Conservation (phyloP, 2,797 vertebrate species). For the Sebastes paucispinis region DNA sequence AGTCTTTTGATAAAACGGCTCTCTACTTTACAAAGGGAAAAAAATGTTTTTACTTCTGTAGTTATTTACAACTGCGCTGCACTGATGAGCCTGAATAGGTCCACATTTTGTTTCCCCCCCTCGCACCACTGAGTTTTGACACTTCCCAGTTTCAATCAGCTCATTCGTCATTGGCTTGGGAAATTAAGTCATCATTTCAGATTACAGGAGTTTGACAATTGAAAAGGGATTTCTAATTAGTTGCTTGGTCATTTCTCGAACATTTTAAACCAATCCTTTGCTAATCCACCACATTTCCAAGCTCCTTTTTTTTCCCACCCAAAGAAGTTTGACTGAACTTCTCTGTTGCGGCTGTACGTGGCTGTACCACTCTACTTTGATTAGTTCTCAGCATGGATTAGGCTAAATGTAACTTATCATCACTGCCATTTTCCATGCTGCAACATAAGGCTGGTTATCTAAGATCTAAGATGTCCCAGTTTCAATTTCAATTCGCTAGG, state of each 20-base stretch:
- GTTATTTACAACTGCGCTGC: slow-evolving; percentile 6
- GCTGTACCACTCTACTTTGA: slow-evolving; percentile 13
- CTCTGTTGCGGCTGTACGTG: slow-evolving; percentile 11
- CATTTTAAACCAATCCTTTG: slow-evolving; percentile 71
- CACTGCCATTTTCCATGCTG: neutral
- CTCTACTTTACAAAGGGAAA: neutral
- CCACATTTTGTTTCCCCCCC: slow-evolving; percentile 28
- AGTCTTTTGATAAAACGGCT: neutral
- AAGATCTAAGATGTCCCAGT: neutral
- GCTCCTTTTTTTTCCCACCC: slow-evolving; percentile 20
- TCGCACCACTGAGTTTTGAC: slow-evolving; percentile 28
- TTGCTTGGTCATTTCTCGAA: slow-evolving; percentile 72
- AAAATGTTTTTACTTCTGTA: neutral
- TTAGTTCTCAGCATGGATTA: slow-evolving; percentile 15
- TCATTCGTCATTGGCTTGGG: slow-evolving; percentile 61
- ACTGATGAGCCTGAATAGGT: slow-evolving; percentile 30
- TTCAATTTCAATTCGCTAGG: slow-evolving; percentile 7
- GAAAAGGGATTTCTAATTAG: slow-evolving; percentile 82
- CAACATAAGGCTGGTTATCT: neutral
- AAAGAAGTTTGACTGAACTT: slow-evolving; percentile 46
- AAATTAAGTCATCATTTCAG: slow-evolving; percentile 77
- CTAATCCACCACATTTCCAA: slow-evolving; percentile 72
- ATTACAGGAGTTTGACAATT: slow-evolving; percentile 77
- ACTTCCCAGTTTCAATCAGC: slow-evolving; percentile 55
- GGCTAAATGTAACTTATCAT: slow-evolving; percentile 14